These are phyloP conservation scores for Limulus polyphemus DNA, from an alignment of 2,888 invertebrate genomes.

Conservation along the genomic window DNA sequence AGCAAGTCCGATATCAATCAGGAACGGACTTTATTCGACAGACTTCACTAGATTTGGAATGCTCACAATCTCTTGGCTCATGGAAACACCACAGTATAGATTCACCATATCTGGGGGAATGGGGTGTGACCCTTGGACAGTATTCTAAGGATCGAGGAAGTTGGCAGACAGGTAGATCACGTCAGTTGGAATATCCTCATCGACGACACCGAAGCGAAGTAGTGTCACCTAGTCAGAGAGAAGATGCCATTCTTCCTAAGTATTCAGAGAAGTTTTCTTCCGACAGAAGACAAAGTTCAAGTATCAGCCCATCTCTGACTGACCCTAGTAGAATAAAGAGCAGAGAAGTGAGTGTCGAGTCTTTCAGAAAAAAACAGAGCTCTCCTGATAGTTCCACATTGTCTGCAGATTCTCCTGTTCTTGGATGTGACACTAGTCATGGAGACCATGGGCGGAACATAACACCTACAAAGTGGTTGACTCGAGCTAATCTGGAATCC, in stretches of 20 bases:
- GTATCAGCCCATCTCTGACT: too few relatives aligned
- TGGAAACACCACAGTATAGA: constrained; percentile 19
- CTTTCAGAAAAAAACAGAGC: neutral
- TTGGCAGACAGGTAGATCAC: too few relatives aligned
- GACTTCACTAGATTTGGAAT: too few relatives aligned
- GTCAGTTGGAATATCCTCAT: neutral
- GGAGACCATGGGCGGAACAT: neutral
- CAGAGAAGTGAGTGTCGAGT: neutral
- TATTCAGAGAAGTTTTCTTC: neutral
- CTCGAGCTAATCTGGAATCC: neutral
- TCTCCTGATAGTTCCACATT: neutral
- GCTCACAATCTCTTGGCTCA: constrained; percentile 16
- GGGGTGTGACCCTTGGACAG: too few relatives aligned
- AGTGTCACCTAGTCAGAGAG: constrained; percentile 3
- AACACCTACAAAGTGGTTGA: neutral
- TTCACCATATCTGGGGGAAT: neutral
- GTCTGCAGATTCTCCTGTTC: neutral
- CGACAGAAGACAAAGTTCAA: too few relatives aligned
- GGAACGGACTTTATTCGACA: too few relatives aligned
- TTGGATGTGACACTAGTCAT: neutral
- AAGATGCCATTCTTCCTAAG: constrained; percentile 1
- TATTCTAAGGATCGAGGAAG: too few relatives aligned
- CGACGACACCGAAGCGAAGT: constrained; percentile 18
- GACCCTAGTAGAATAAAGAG: too few relatives aligned
- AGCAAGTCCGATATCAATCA: too few relatives aligned